Evolutionary conservation across 2,113 vertebrate species (phyloP).

Genomic region (Rynchops niger): DNA sequence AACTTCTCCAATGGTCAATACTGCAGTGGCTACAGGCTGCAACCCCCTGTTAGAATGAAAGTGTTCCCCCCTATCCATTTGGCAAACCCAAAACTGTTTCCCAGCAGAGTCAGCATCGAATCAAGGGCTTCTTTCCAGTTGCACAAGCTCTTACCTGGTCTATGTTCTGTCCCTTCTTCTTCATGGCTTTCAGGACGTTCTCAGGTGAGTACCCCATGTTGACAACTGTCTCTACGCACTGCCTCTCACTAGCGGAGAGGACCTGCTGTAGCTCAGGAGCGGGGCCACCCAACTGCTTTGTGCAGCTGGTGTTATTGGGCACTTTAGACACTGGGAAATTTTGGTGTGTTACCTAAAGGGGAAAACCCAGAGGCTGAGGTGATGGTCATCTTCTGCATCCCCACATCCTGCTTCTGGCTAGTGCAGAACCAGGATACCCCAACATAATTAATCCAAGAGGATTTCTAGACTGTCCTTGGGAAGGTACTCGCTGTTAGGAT

Average conservation of each 20-base stretch:
- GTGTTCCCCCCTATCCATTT: background rate
- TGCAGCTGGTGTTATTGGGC: conserved; percentile 68
- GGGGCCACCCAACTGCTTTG: background rate
- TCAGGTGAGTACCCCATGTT: conserved; percentile 95
- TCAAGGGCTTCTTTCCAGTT: background rate
- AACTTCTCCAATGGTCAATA: background rate
- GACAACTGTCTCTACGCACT: conserved; percentile 90
- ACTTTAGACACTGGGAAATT: conserved; percentile 74
- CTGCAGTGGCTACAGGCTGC: background rate
- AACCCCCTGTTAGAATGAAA: background rate
- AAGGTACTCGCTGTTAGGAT: background rate
- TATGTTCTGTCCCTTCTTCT: conserved; percentile 93
- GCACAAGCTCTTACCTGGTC: conserved; percentile 83
- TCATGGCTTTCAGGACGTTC: conserved; percentile 92
- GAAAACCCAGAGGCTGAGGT: background rate
- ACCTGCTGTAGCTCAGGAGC: conserved; percentile 71
- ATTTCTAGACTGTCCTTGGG: background rate
- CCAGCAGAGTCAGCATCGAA: too few relatives aligned
- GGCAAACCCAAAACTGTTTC: background rate
- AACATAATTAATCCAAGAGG: background rate
- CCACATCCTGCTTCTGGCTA: background rate
- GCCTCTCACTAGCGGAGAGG: conserved; percentile 86
- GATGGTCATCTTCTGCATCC: background rate
- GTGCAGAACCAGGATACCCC: background rate
- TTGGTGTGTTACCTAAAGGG: conserved; percentile 66